phyloP scores from a whole-genome alignment of 2,888 invertebrate genomes.

The Parthenolecanium corni region DNA sequence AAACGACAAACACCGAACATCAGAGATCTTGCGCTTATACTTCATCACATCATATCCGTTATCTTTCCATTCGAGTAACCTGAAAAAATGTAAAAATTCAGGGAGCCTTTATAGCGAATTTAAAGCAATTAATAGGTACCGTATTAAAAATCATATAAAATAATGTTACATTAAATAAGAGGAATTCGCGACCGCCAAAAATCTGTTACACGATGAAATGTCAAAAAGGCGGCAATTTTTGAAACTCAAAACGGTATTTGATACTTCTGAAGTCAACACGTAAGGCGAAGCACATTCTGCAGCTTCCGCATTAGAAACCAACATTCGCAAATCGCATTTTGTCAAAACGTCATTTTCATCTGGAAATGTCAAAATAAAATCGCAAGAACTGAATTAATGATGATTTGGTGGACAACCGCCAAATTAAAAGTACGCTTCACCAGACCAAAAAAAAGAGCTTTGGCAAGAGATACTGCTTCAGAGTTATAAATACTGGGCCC shows the following conservation, averaged over 20 bases:
- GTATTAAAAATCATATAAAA: too few relatives aligned
- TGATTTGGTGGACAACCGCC: too few relatives aligned
- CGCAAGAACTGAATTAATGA: not conserved
- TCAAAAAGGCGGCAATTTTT: constrained; percentile 1
- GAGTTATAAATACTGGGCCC: too few relatives aligned
- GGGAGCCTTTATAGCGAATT: too few relatives aligned
- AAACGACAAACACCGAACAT: constrained; percentile 3
- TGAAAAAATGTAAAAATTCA: too few relatives aligned
- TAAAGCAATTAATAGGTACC: too few relatives aligned
- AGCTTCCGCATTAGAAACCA: constrained; percentile 22
- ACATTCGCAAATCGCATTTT: constrained; percentile 18
- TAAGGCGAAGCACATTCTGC: constrained; percentile 12
- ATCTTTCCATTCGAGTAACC: constrained; percentile 10
- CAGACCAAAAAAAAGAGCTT: too few relatives aligned
- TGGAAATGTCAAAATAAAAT: not conserved
- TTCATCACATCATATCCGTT: not conserved
- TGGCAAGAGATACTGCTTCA: too few relatives aligned
- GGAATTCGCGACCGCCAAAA: not conserved
- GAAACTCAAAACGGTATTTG: not conserved
- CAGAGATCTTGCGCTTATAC: not conserved
- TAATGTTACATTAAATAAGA: constrained; percentile 6
- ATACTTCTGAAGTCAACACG: not conserved
- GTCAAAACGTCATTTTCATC: constrained; percentile 11
- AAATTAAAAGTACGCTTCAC: too few relatives aligned
- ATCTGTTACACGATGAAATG: constrained; percentile 1